Percentiles rank a stretch among this genome's conserved stretches.
Evolutionary conservation across 2,113 vertebrate species (phyloP).

Genomic region (Tenebrosternarchus preto): DNA sequence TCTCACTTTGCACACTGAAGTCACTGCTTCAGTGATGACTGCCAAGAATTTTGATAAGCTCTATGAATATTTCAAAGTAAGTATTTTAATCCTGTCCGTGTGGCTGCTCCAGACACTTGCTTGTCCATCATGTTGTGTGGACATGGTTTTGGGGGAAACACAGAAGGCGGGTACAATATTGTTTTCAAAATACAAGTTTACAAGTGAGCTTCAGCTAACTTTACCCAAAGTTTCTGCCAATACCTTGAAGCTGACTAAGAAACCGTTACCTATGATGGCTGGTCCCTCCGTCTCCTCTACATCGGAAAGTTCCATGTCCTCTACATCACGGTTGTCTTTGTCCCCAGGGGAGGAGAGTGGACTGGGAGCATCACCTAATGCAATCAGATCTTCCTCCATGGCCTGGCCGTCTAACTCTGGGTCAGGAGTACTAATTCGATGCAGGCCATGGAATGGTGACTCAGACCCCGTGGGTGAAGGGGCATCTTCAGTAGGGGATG

Average conservation of each 20-base stretch:
- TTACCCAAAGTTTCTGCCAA: too few species aligned
- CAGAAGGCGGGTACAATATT: not conserved
- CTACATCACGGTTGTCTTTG: slow-evolving; percentile 87
- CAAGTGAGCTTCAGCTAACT: too few species aligned
- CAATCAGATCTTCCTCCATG: slow-evolving; percentile 67
- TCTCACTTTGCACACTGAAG: too few species aligned
- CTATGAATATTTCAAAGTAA: too few species aligned
- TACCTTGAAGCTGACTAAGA: too few species aligned
- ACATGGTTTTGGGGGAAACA: too few species aligned
- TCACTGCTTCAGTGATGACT: too few species aligned
- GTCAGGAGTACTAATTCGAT: slow-evolving; percentile 58
- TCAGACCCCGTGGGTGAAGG: slow-evolving; percentile 92
- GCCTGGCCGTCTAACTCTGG: slow-evolving; percentile 66
- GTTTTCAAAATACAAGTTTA: slow-evolving; percentile 1
- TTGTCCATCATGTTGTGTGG: too few species aligned
- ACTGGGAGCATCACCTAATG: slow-evolving; percentile 65
- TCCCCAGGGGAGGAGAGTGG: slow-evolving; percentile 71
- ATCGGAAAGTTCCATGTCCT: slow-evolving; percentile 97
- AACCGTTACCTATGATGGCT: slow-evolving; percentile 82
- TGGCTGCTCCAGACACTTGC: too few species aligned
- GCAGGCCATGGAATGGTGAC: slow-evolving; percentile 87
- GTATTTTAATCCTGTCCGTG: too few species aligned
- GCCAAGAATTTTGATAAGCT: too few species aligned
- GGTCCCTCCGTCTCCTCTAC: slow-evolving; percentile 74
- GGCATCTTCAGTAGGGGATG: slow-evolving; percentile 90